Conservation (phyloP, 2,797 vertebrate genomes). For the Anguilla anguilla region DNA sequence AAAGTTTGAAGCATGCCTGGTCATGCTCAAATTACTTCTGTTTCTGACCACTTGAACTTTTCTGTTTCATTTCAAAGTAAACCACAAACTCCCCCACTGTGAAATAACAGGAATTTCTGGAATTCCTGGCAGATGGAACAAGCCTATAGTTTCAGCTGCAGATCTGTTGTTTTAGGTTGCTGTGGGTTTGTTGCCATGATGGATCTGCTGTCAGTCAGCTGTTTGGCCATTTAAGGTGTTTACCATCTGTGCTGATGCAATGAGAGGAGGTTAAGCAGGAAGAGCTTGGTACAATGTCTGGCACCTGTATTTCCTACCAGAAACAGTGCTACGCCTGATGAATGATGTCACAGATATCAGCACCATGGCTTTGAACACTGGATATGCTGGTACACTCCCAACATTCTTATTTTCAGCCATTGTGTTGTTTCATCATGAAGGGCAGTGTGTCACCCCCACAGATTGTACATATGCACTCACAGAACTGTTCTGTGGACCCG, state of each 20-base stretch:
- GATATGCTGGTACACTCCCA: background rate
- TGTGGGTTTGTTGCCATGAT: slow-evolving; percentile 26
- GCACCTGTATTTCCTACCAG: background rate
- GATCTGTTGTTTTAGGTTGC: slow-evolving; percentile 8
- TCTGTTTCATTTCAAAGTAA: slow-evolving; percentile 21
- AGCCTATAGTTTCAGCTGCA: slow-evolving; percentile 12
- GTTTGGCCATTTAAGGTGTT: background rate
- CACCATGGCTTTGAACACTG: background rate
- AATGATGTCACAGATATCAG: slow-evolving; percentile 2
- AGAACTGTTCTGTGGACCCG: too few relatives aligned
- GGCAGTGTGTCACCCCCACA: background rate
- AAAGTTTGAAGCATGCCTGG: slow-evolving; percentile 5
- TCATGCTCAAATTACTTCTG: background rate
- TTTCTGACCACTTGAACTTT: slow-evolving; percentile 27
- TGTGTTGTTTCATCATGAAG: background rate
- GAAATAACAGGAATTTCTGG: slow-evolving; percentile 32
- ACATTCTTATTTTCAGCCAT: slow-evolving; percentile 18
- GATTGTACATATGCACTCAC: background rate
- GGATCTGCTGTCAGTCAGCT: slow-evolving; percentile 25
- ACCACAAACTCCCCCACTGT: slow-evolving; percentile 30
- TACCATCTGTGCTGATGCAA: background rate
- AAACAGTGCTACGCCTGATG: background rate
- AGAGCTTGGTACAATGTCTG: background rate
- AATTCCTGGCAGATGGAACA: slow-evolving; percentile 28
- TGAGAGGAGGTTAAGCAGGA: slow-evolving; percentile 15